These are phyloP conservation scores for Phenganax subtilis DNA, from an alignment of 92 coral and sea anemone species.

Conservation along the genomic window DNA sequence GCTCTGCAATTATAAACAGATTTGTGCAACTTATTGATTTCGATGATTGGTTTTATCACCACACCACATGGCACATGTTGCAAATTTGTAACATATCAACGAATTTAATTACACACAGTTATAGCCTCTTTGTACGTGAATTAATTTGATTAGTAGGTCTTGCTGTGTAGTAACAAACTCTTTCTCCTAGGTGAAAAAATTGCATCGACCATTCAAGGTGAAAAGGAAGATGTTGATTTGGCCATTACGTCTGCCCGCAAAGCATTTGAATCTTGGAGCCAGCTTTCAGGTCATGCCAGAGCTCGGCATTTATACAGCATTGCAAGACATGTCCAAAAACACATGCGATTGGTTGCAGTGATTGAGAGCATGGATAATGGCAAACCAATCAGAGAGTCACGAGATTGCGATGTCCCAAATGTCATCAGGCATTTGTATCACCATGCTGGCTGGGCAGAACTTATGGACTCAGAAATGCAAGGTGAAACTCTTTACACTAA, in stretches of 20 bases:
- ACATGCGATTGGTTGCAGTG: slow-evolving; percentile 88
- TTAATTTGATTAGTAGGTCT: neutral
- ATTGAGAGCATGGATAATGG: slow-evolving; percentile 96
- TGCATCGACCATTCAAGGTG: slow-evolving; percentile 90
- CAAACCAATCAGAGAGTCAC: slow-evolving; percentile 83
- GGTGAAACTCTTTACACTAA: slow-evolving; percentile 40
- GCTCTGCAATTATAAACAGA: neutral
- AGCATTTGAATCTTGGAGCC: slow-evolving; percentile 87
- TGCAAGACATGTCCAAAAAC: slow-evolving; percentile 97
- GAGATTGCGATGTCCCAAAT: slow-evolving; percentile 92
- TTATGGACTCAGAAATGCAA: slow-evolving; percentile 93
- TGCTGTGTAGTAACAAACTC: neutral
- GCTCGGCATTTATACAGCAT: slow-evolving; percentile 90
- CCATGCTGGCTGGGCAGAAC: slow-evolving; percentile 98
- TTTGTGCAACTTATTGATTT: neutral
- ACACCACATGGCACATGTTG: no score
- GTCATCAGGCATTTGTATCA: slow-evolving; percentile 88
- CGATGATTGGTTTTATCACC: neutral
- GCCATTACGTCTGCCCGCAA: slow-evolving; percentile 81
- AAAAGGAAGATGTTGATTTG: slow-evolving; percentile 70
- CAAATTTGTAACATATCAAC: no score
- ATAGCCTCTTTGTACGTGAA: neutral
- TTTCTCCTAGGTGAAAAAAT: slow-evolving; percentile 65
- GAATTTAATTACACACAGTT: no score
- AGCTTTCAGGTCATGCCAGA: slow-evolving; percentile 80